Conservation (phyloP, 1,140 invertebrate species). For the Sesamia nonagrioides region DNA sequence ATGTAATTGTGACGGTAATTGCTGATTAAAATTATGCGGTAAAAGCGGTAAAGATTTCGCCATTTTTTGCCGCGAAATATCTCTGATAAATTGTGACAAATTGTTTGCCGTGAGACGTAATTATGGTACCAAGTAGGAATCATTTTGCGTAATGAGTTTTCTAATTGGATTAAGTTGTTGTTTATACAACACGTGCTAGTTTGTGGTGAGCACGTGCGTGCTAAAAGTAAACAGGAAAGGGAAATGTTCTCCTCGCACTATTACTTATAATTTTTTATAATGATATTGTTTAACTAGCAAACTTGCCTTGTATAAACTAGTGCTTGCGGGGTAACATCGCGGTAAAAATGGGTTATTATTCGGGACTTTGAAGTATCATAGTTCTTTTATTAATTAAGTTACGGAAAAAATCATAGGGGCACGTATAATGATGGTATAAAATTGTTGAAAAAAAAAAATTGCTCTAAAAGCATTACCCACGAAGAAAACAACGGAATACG, state of each 20-base stretch:
- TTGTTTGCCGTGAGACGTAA: not conserved
- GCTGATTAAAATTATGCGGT: constrained; percentile 20
- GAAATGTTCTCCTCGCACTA: not conserved
- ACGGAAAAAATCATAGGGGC: too few species aligned
- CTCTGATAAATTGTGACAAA: constrained; percentile 49
- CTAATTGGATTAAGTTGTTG: constrained; percentile 30
- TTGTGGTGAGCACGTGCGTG: not conserved
- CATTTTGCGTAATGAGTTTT: constrained; percentile 8
- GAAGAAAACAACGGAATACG: too few species aligned
- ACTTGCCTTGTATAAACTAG: too few species aligned
- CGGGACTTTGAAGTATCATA: too few species aligned
- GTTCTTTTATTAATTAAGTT: too few species aligned
- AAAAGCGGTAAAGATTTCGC: constrained; percentile 24
- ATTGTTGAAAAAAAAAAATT: too few species aligned
- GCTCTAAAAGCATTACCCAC: too few species aligned
- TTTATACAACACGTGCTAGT: not conserved
- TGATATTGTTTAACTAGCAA: too few species aligned
- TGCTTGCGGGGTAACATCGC: too few species aligned
- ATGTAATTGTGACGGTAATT: constrained; percentile 40
- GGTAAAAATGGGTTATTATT: too few species aligned
- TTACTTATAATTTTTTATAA: not conserved
- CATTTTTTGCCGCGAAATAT: constrained; percentile 31
- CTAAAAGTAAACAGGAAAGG: not conserved
- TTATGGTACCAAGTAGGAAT: not conserved
- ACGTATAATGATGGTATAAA: too few species aligned